Evolutionary conservation across 2,113 vertebrate genomes (phyloP), one percentile per base, ranked within the genome.

Genomic region (Xiphophorus hellerii): DNA sequence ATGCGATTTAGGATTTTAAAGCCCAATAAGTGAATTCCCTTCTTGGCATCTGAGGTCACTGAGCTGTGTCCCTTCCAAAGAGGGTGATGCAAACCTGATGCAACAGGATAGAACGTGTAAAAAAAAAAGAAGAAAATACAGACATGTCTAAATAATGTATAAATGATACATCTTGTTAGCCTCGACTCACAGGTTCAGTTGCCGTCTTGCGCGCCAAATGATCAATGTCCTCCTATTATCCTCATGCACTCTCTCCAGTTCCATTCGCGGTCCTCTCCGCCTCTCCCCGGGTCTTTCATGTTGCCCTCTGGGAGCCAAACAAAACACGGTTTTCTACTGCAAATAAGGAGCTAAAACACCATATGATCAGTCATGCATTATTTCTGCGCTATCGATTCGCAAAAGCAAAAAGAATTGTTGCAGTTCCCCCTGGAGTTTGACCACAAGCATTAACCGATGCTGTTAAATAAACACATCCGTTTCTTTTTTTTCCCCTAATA

Each of bases 351-450:
- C 90, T 93, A 91, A 94, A 94, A 89, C 91, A 90, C 90, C 92
- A 92, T 88, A 90, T 93, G 90, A 94, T 94, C 92, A 91, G 91
- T 92, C 91, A 94, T 94, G 91, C 93, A 92, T 93, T 93, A 91
- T 90, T 93, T 93, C 83, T 87, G 83, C 11, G 22, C 73, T 94
- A 94, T 94, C 94, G 94, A 95, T 95, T 94, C 91, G 92, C 88
- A 82, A 92, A 93, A 37, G 92, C 88, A 82, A 92, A 93, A 37
- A 92, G 39, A 92, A 93, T 91, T 87, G 83, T 84, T 91, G 90
- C 88, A 78, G 91, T 89, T 93, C 93, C 93, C 93, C 58, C 8
- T 90, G 85, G 94, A 29, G 60, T 77, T 72, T 81, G 79, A 85
- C 90, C 89, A 89, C 81, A 86, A 84, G 83, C 86, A 86, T 78